Evolutionary conservation across 1,140 invertebrate genomes (phyloP).

Genomic region (Bombus turneri): DNA sequence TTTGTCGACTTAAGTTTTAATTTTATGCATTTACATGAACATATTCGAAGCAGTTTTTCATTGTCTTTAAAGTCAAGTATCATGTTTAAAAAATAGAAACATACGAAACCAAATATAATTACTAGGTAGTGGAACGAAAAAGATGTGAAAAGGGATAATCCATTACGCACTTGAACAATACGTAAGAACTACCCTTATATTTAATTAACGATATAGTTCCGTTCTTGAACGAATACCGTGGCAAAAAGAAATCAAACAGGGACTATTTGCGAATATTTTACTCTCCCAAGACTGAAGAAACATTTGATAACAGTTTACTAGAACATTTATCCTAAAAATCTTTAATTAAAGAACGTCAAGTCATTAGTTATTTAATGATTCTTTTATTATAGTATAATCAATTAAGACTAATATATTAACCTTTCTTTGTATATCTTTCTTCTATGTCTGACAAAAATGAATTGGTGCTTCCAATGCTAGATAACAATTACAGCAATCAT

Average conservation of each 20-base stretch:
- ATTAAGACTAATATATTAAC: neutral
- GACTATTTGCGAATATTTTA: slow-evolving; percentile 33
- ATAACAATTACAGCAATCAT: neutral
- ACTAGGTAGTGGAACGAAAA: neutral
- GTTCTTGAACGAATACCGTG: slow-evolving; percentile 1
- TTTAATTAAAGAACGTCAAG: slow-evolving; percentile 23
- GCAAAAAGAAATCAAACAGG: slow-evolving; percentile 18
- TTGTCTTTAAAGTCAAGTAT: neutral
- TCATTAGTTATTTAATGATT: slow-evolving; percentile 44
- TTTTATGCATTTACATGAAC: neutral
- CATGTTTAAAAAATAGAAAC: neutral
- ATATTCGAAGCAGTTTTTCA: neutral
- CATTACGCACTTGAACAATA: neutral
- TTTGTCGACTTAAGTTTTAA: neutral
- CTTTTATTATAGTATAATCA: slow-evolving; percentile 32
- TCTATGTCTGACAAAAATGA: slow-evolving; percentile 26
- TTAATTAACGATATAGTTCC: neutral
- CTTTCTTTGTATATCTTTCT: slow-evolving; percentile 28
- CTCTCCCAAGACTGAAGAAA: slow-evolving; percentile 55
- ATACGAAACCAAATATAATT: neutral
- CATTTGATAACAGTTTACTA: slow-evolving; percentile 55
- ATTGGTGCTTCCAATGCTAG: slow-evolving; percentile 50
- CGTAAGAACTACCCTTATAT: neutral
- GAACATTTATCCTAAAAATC: slow-evolving; percentile 26
- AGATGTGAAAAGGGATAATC: neutral